Base-by-base conservation (phyloP, 1,140 invertebrate species). In the Armadillidium nasatum region DNA sequence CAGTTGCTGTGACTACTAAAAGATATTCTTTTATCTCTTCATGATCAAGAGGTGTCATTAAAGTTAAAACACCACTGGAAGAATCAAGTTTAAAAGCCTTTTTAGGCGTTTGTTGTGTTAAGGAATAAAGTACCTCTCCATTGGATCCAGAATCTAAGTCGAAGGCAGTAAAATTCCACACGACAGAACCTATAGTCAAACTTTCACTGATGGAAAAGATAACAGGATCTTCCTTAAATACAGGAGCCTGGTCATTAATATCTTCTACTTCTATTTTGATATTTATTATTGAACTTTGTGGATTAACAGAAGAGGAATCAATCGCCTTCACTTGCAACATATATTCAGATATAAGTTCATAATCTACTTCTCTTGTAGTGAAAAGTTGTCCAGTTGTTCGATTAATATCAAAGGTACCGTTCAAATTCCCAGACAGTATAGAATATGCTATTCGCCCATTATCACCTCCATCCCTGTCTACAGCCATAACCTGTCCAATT, bases 241-340 rank as follows among this genome's bases (percentile, higher is more conserved):
- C 84, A 0, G 97, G 97, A 2, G 92, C 84, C 84, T 98, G 95
- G 84, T 99, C 96, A 84, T 99, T 99, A 0, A 93, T 90, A 84
- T 99, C 96, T 15, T 90, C 87, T 13, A 98, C 90, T 82, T 93
- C 89, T 54, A 98, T 92, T 82, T 91, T 91, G 0, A 98, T 91
- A 21, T 91, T 91, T 33, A 0, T 96, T 92, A 94, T 91, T 79
- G 93, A 93, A 81, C 92, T 94, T 83, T 94, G 93, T 2, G 93
- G 93, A 85, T 94, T 94, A 66, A 90, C 90, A 7, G 92, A 90
- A 22, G 90, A 92, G n/a, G 92, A 93, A 85, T 97, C 94, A 78
- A 94, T 85, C 0, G 94, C 95, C 81, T 92, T 89, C 6, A 98
- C 91, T 87, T 96, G 93, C 69, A 98, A 85, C 10, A 91, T 87